Base-by-base conservation (phyloP, 2,113 vertebrate species). In the Syngnathoides biaculeatus region DNA sequence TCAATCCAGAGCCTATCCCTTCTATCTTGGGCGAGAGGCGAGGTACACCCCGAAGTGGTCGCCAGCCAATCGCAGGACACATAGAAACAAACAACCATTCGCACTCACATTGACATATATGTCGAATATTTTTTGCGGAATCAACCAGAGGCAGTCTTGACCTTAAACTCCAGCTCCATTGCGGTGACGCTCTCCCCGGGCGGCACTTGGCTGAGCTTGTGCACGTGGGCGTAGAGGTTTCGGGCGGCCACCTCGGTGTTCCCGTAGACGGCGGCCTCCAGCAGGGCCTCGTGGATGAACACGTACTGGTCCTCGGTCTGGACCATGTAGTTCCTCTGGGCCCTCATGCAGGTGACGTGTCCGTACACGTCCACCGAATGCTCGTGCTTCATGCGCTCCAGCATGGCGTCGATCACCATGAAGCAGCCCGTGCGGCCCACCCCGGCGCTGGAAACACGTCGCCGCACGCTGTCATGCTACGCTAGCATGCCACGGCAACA, bases 161-260 rank as follows among this genome's bases (percentile, higher is more conserved):
- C 97, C 95, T 99, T 99, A 84, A 98, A 99, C 86, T 99, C 97
- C 69, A 97, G 93, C 82, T 98, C 96, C 95, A 99, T 95, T 74
- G 89, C 78, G 0, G 94, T 96, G 81, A 94, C 92, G 0, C 93
- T 93, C 75, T 99, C 95, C 27, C 95, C 94, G 0, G 91, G 86
- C 6, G 94, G 89, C 75, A 93, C 91, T 88, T 94, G 94, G 80
- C 82, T 92, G 79, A 99, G 94, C 83, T 94, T 96, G 93, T 98
- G 95, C 87, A 98, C 94, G 87, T 98, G 95, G 68, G 94, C 91
- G 0, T 95, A 95, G 65, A 99, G 95, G 89, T 89, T 95, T 72
- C 95, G 94, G 2, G 96, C 96, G 0, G 93, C 93, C 60, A 98
- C 95, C 80, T 99, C 96, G 0, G 96, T 98, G 84, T 91, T 93